Percentiles rank a stretch among this genome's conserved stretches.
Conservation (phyloP, 1,140 invertebrate genomes). For the Hormaphis cornu region DNA sequence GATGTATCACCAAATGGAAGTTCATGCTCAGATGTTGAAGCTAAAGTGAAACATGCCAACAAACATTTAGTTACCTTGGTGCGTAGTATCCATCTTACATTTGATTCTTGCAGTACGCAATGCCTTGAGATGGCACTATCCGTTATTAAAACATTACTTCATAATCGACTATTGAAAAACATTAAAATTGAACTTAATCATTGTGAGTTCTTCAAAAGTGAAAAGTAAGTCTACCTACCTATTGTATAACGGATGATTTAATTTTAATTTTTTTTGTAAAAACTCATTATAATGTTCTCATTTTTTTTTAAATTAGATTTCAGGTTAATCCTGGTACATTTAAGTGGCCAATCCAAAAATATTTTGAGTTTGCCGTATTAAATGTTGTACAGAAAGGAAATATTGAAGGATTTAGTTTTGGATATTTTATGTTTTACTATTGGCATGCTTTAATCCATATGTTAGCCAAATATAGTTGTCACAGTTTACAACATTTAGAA, state of each 20-base stretch:
- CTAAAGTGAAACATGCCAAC: conserved; percentile 6
- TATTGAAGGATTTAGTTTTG: conserved; percentile 17
- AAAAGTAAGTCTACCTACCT: neutral
- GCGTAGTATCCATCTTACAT: neutral
- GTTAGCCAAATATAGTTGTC: conserved; percentile 4
- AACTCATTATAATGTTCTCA: neutral
- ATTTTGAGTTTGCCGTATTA: neutral
- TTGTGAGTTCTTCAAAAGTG: neutral
- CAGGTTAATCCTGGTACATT: neutral
- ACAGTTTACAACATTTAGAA: conserved; percentile 13
- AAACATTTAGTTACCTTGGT: neutral
- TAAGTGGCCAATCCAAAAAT: neutral
- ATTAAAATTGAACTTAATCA: neutral
- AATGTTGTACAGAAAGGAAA: conserved; percentile 11
- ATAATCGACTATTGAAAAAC: neutral
- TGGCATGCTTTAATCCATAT: conserved; percentile 24
- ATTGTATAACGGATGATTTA: neutral
- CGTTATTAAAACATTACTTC: neutral
- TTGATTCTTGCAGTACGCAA: neutral
- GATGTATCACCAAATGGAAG: neutral
- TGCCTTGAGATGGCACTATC: neutral
- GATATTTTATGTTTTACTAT: conserved; percentile 11
- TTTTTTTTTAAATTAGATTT: conserved; percentile 5
- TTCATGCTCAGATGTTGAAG: neutral
- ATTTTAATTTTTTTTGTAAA: too few species aligned